Percentiles rank a stretch among this genome's conserved stretches.
These are phyloP conservation scores for Erpobdella octoculata DNA, from an alignment of 2,888 invertebrate species.

Conservation along the genomic window DNA sequence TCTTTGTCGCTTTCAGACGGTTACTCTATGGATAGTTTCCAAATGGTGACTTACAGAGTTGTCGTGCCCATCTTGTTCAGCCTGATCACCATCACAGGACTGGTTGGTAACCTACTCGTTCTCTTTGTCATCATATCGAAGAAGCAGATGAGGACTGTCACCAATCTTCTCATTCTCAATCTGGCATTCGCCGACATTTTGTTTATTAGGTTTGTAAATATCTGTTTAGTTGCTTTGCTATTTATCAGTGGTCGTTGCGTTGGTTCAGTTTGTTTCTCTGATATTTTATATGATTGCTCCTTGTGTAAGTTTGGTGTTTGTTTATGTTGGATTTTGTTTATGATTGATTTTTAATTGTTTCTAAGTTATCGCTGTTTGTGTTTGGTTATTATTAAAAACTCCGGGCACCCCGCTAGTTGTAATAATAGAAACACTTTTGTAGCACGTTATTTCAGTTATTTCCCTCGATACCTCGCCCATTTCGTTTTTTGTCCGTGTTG, in stretches of 20 bases:
- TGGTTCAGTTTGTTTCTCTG: too few relatives aligned
- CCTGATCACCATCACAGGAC: slow-evolving; percentile 22
- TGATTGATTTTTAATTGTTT: background rate
- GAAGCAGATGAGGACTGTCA: slow-evolving; percentile 66
- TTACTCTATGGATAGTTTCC: background rate
- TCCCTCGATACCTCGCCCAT: too few relatives aligned
- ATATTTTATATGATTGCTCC: too few relatives aligned
- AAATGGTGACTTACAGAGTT: slow-evolving; percentile 3
- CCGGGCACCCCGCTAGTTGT: too few relatives aligned
- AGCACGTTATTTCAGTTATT: too few relatives aligned
- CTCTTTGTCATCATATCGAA: slow-evolving; percentile 26
- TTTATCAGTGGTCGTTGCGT: too few relatives aligned
- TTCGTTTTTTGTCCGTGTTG: too few relatives aligned
- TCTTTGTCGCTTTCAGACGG: too few relatives aligned
- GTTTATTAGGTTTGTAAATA: slow-evolving; percentile 59
- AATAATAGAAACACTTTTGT: too few relatives aligned
- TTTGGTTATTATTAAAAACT: too few relatives aligned
- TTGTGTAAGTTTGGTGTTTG: background rate
- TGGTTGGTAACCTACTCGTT: slow-evolving; percentile 25
- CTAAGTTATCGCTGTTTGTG: background rate
- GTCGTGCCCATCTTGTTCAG: slow-evolving; percentile 20
- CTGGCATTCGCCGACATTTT: slow-evolving; percentile 76
- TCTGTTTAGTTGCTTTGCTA: too few relatives aligned
- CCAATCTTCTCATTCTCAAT: slow-evolving; percentile 78
- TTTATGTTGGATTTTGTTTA: background rate